phyloP scores from a whole-genome alignment of 1,140 invertebrate species.

The Trypoxylus dichotomus region DNA sequence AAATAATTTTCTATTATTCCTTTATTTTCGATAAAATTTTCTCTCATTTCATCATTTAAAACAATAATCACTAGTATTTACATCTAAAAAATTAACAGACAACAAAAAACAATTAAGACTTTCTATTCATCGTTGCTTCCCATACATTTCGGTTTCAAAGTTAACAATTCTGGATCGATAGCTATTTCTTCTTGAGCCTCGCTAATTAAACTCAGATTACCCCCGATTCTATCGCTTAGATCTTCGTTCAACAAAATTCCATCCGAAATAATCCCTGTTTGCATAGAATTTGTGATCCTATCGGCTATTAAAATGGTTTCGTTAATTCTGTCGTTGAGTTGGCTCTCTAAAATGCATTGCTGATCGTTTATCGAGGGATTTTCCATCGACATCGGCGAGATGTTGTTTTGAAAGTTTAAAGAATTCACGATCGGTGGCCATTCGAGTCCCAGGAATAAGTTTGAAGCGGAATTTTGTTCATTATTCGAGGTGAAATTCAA shows the following conservation, averaged over 20 bases:
- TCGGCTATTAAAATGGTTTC: conserved; percentile 42
- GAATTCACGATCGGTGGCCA: conserved; percentile 42
- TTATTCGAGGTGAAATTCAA: conserved; percentile 37
- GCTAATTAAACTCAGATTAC: conserved; percentile 22
- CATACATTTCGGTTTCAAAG: conserved; percentile 42
- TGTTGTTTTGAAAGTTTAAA: conserved; percentile 10
- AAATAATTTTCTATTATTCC: no score
- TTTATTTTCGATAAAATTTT: no score
- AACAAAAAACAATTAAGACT: neutral
- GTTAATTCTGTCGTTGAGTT: conserved; percentile 33
- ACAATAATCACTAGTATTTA: no score
- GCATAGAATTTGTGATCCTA: conserved; percentile 39
- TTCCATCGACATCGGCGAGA: neutral
- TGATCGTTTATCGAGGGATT: neutral
- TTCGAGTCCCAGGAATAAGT: conserved; percentile 47
- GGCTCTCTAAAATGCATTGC: conserved; percentile 1
- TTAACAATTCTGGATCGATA: conserved; percentile 49
- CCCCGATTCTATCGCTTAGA: conserved; percentile 33
- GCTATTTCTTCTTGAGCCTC: conserved; percentile 38
- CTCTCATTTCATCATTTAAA: no score
- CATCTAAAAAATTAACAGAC: neutral
- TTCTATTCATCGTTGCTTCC: conserved; percentile 7
- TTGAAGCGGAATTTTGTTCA: conserved; percentile 31
- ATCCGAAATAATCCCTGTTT: conserved; percentile 32
- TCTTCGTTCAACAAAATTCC: conserved; percentile 39